Percentiles rank a stretch among this genome's conserved stretches.
phyloP scores from a whole-genome alignment of 2,113 vertebrate genomes.

The Aldabrachelys gigantea region DNA sequence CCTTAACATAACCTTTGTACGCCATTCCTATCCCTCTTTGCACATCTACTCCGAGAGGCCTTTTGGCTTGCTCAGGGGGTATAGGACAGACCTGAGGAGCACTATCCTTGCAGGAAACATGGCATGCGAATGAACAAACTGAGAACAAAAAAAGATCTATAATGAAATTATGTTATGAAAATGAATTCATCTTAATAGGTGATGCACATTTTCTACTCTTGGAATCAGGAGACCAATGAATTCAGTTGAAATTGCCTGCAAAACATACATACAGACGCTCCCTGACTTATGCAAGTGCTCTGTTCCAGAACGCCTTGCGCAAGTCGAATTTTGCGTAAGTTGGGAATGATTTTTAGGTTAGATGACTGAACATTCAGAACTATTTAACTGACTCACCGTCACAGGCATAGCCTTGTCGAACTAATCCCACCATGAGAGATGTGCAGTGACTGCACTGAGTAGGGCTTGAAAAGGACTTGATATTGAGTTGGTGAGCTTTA shows the following conservation, averaged over 20 bases:
- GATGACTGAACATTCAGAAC: neutral
- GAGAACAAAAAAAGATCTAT: slow-evolving; percentile 61
- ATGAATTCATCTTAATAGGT: slow-evolving; percentile 28
- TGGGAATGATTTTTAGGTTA: neutral
- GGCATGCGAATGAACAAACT: slow-evolving; percentile 97
- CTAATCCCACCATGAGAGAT: slow-evolving; percentile 96
- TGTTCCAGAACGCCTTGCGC: no score
- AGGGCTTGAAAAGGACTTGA: slow-evolving; percentile 95
- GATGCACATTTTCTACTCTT: neutral
- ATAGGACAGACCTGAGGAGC: slow-evolving; percentile 95
- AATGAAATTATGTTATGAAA: slow-evolving; percentile 14
- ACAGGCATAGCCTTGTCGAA: slow-evolving; percentile 94
- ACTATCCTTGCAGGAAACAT: slow-evolving; percentile 93
- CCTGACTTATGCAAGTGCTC: no score
- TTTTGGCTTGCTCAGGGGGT: slow-evolving; percentile 93
- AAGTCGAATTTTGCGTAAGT: no score
- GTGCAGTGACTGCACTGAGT: slow-evolving; percentile 96
- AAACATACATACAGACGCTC: neutral
- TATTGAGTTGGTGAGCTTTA: slow-evolving; percentile 94
- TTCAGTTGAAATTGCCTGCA: neutral
- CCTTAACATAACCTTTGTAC: slow-evolving; percentile 97
- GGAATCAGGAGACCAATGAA: neutral
- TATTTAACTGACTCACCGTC: slow-evolving; percentile 85
- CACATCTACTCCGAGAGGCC: slow-evolving; percentile 95
- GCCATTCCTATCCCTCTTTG: slow-evolving; percentile 97